Base-by-base conservation (phyloP, 2,113 vertebrate species). In the Pterocles burchelli region DNA sequence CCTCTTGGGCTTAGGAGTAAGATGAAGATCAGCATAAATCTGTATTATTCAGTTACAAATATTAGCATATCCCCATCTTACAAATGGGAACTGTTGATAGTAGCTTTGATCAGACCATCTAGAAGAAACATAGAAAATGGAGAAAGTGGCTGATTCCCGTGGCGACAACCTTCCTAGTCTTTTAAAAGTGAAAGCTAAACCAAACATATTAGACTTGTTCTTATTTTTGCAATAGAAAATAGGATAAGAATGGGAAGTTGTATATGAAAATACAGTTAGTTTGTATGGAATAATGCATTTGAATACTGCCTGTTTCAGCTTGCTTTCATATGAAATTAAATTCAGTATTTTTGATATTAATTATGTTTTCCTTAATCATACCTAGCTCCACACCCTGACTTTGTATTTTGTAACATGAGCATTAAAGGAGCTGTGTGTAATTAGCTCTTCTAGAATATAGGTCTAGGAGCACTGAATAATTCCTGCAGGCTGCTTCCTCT, bases 401-500 rank as follows among this genome's bases (percentile, higher is more conserved):
- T 95, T 75, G 34, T 84, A 66, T 89, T 96, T 94, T 89, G 33
- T 80, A 67, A 81, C 48, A 67, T 48, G 54, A 59, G 48, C 77
- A 43, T 90, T 63, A 95, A 79, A 88, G 85, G 88, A 79, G 87
- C 71, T 46, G 74, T 79, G 54, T 96, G 57, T 81, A 95, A 95
- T 95, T 96, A 96, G 68, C 29, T 78, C 43, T 84, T 85, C 57
- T 75, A 81, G 59, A 90, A 65, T 87, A 90, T 61, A 61, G 79
- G 73, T 71, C 61, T 85, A 78, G 94, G 72, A 95, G 77, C 94
- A 76, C 67, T 34, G 45, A 80, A 62, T 73, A 94, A 79, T 86
- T 97, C 83, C 89, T 97, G 34, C 63, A 96, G 89, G 74, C 88
- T 95, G 74, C 71, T 97, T 94, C 59, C 49, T 96, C 74, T 97